Evolutionary conservation across 1,140 invertebrate species (phyloP).

Genomic region (Platyscapa corneri): DNA sequence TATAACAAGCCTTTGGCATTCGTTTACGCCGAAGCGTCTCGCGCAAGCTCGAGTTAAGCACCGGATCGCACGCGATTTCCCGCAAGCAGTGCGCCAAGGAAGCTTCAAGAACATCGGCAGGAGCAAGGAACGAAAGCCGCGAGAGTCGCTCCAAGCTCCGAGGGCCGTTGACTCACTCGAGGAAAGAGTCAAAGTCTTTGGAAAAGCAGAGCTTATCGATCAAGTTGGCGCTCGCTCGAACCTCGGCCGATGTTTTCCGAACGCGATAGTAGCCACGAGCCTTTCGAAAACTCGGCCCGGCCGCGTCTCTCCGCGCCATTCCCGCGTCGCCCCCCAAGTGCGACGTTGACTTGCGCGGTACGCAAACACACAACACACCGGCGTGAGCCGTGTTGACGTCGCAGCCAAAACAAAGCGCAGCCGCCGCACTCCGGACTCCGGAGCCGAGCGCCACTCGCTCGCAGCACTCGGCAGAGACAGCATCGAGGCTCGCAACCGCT

Average conservation of each 20-base stretch:
- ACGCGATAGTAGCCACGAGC: too few relatives aligned
- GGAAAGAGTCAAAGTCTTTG: too few relatives aligned
- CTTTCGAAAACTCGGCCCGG: background rate
- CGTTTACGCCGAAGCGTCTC: too few relatives aligned
- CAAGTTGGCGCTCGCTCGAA: too few relatives aligned
- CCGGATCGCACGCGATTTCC: too few relatives aligned
- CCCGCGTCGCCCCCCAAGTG: too few relatives aligned
- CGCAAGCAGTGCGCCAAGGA: too few relatives aligned
- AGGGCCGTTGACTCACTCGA: too few relatives aligned
- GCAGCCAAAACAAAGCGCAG: constrained; percentile 46
- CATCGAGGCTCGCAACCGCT: background rate
- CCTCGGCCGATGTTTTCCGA: too few relatives aligned
- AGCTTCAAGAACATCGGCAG: background rate
- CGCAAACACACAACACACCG: background rate
- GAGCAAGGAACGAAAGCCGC: background rate
- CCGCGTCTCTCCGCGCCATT: background rate
- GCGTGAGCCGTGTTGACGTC: constrained; percentile 30
- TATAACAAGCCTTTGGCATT: too few relatives aligned
- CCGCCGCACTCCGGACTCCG: background rate
- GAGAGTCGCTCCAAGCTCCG: too few relatives aligned
- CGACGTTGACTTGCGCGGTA: background rate
- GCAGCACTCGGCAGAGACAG: constrained; percentile 30
- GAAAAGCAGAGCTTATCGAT: background rate
- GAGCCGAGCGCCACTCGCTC: constrained; percentile 38
- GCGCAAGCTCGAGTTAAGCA: too few relatives aligned